Percentiles rank a stretch among this genome's conserved stretches.
Evolutionary conservation across 1,140 invertebrate species (phyloP).

Genomic region (Pseudomyrmex flavicornis): DNA sequence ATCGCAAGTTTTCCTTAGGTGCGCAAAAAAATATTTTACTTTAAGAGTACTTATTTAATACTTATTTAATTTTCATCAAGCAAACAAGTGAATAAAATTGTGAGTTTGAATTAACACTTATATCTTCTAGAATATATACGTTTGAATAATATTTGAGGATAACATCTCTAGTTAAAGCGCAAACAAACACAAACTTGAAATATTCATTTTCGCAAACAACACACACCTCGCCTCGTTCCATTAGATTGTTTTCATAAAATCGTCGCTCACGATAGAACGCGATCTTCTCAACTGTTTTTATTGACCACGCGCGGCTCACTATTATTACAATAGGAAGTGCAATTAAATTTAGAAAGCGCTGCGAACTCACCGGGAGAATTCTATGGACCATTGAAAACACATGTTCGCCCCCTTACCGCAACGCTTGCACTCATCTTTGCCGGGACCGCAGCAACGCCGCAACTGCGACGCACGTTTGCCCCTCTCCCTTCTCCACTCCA

Average conservation of each 20-base stretch:
- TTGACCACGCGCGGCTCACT: background rate
- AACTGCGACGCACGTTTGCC: constrained; percentile 16
- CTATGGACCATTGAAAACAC: constrained; percentile 41
- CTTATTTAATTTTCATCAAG: no score
- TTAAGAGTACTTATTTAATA: no score
- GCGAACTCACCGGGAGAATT: constrained; percentile 23
- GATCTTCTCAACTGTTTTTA: background rate
- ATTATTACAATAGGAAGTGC: constrained; percentile 18
- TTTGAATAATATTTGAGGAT: no score
- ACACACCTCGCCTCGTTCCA: no score
- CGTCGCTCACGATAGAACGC: background rate
- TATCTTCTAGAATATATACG: no score
- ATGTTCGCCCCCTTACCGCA: constrained; percentile 32
- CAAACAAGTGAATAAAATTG: no score
- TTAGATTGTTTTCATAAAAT: background rate
- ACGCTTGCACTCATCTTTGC: constrained; percentile 49
- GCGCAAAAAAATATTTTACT: no score
- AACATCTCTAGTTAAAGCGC: no score
- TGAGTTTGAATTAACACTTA: no score
- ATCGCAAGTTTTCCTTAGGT: background rate
- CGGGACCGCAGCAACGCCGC: constrained; percentile 38
- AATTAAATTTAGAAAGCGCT: constrained; percentile 40
- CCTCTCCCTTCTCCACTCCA: background rate
- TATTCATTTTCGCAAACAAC: no score
- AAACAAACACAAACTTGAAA: no score